Evolutionary conservation across 1,140 invertebrate genomes (phyloP).

Genomic region (Agraylea sexmaculata): DNA sequence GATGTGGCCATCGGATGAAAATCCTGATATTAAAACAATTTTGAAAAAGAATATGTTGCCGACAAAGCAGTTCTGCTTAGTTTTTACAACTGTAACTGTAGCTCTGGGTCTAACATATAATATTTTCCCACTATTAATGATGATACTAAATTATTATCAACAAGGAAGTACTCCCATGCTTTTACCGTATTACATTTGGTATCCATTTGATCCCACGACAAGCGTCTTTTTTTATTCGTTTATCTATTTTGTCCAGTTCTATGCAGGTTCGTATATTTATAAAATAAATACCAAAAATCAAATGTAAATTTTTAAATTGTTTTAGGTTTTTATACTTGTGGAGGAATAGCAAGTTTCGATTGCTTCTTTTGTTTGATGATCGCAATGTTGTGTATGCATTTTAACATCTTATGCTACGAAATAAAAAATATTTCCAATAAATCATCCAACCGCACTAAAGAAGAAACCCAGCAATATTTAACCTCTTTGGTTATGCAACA

Average conservation of each 20-base stretch:
- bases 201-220: conserved; percentile 15
- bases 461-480: conserved; percentile 1
- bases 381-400: conserved; percentile 6
- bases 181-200: conserved; percentile 17
- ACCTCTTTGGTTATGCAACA: conserved; percentile 9
- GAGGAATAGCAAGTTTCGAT: no score
- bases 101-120: conserved; percentile 13
- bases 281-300: no score
- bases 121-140: conserved; percentile 14
- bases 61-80: conserved; percentile 11
- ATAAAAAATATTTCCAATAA: conserved; percentile 1
- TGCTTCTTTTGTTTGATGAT: no score
- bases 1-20: conserved; percentile 8
- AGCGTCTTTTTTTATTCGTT: conserved; percentile 8
- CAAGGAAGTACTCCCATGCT: conserved; percentile 3
- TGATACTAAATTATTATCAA: conserved; percentile 7
- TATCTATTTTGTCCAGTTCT: conserved; percentile 12
- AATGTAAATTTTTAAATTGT: no score
- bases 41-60: conserved; percentile 7
- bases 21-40: conserved; percentile 7
- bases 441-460: not conserved
- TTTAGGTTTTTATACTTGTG: conserved; percentile 12
- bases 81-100: conserved; percentile 12
- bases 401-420: conserved; percentile 4
- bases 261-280: conserved; percentile 16